Conservation (phyloP, 1,140 invertebrate species). For the Drosophila varians region DNA sequence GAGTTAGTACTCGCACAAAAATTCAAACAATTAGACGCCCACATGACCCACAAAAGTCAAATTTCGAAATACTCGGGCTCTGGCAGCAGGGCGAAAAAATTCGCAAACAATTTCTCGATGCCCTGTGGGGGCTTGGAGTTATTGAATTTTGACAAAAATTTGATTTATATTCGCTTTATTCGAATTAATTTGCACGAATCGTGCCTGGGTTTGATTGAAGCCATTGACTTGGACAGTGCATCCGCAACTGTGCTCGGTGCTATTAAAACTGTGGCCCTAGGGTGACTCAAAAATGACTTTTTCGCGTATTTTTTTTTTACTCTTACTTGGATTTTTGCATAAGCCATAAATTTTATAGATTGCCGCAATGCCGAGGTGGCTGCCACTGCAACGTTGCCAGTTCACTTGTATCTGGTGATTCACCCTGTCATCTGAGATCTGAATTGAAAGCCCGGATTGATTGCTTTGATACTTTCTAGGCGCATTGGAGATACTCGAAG, state of each 20-base stretch:
- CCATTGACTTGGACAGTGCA: background rate
- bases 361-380: constrained; percentile 20
- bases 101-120: constrained; percentile 28
- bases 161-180: constrained; percentile 57
- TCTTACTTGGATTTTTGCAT: constrained; percentile 23
- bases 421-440: background rate
- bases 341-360: constrained; percentile 33
- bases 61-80: constrained; percentile 13
- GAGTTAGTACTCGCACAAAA: constrained; percentile 21
- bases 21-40: constrained; percentile 75
- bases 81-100: constrained; percentile 1
- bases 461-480: background rate
- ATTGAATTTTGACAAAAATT: constrained; percentile 55
- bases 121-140: constrained; percentile 54
- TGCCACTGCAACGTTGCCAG: constrained; percentile 1
- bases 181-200: constrained; percentile 52
- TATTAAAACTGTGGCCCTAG: constrained; percentile 1
- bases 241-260: background rate
- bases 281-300: constrained; percentile 13
- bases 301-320: background rate
- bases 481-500: background rate
- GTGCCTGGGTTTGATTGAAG: constrained; percentile 26
- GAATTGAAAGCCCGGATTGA: constrained; percentile 16
- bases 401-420: constrained; percentile 3
- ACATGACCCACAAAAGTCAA: constrained; percentile 54